Evolutionary conservation across 2,113 vertebrate genomes (phyloP).

Genomic region (Passer montanus): DNA sequence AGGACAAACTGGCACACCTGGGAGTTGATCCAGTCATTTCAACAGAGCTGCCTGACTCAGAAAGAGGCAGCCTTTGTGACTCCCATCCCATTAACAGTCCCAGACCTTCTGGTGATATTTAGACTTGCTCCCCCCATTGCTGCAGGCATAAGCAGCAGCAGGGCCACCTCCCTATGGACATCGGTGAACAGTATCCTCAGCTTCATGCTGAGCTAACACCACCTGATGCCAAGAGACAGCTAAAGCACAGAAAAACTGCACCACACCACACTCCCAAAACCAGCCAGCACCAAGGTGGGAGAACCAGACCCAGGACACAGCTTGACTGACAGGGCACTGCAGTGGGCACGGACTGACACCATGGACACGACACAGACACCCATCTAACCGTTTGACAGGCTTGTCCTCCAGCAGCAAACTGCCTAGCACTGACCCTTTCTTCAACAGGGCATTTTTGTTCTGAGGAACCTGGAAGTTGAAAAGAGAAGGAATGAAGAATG

Average conservation of each 20-base stretch:
- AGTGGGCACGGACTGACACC: neutral
- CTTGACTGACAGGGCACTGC: neutral
- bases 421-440: conserved; percentile 82
- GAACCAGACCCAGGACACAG: neutral
- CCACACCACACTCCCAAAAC: neutral
- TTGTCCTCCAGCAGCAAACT: conserved; percentile 76
- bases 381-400: conserved; percentile 77
- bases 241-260: neutral
- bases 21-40: neutral
- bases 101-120: neutral
- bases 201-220: neutral
- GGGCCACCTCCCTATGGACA: neutral
- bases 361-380: conserved; percentile 10
- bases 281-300: neutral
- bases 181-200: neutral
- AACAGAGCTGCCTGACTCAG: neutral
- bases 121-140: neutral
- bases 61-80: neutral
- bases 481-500: conserved; percentile 26
- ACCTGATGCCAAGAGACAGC: neutral
- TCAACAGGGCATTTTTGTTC: conserved; percentile 71
- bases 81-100: neutral
- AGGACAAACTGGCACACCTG: neutral
- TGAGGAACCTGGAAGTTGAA: conserved; percentile 71
- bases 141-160: neutral